These are phyloP conservation scores for Anguilla anguilla DNA, from an alignment of 2,797 vertebrate species.

Conservation along the genomic window DNA sequence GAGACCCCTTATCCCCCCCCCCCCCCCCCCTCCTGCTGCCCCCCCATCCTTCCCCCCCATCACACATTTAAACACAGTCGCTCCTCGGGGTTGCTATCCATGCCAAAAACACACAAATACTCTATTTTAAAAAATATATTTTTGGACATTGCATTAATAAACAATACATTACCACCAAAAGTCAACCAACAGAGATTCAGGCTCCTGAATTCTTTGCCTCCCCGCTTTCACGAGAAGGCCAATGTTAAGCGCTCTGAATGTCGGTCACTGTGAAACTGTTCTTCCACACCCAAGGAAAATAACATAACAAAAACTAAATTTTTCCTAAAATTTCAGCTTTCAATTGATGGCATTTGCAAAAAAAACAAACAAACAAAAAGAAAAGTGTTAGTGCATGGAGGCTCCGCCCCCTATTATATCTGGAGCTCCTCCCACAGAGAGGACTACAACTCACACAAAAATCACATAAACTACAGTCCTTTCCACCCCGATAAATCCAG, in stretches of 20 bases:
- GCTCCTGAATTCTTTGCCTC: background rate
- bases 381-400: too few species aligned
- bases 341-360: too few species aligned
- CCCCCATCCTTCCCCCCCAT: background rate
- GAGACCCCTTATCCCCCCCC: conserved; percentile 7
- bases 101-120: background rate
- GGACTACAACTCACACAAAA: too few species aligned
- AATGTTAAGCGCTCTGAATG: background rate
- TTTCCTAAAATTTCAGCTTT: too few species aligned
- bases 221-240: background rate
- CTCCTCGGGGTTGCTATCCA: background rate
- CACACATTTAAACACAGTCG: background rate
- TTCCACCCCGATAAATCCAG: too few species aligned
- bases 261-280: background rate
- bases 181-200: background rate
- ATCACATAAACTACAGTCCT: too few species aligned
- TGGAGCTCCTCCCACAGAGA: too few species aligned
- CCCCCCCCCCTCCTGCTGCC: background rate
- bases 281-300: background rate
- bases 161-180: background rate
- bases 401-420: too few species aligned
- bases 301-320: too few species aligned
- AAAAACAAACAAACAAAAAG: too few species aligned
- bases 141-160: background rate
- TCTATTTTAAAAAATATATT: background rate